Percentiles rank a stretch among this genome's conserved stretches.
phyloP scores from a whole-genome alignment of 2,797 vertebrate species.

The Bufotes viridis region DNA sequence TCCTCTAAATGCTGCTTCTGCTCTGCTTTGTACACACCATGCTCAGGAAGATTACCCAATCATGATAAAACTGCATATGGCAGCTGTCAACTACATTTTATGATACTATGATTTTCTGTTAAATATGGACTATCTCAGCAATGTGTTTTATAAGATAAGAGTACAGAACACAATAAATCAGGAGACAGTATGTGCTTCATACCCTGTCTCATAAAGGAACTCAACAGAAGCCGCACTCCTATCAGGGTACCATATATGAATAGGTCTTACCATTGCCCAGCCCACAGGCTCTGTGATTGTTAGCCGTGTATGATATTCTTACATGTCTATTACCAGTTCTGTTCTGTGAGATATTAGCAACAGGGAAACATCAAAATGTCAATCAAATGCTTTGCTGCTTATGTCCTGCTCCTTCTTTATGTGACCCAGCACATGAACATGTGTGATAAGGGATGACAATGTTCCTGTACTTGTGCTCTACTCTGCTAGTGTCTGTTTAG shows the following conservation, averaged over 20 bases:
- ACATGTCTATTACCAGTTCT: not conserved
- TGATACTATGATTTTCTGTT: not conserved
- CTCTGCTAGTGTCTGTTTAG: too few relatives aligned
- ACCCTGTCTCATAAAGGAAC: not conserved
- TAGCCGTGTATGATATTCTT: accelerated
- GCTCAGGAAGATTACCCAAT: not conserved
- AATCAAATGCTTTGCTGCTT: conserved; percentile 25
- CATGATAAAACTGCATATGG: not conserved
- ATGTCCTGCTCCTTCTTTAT: not conserved
- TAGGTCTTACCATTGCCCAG: not conserved
- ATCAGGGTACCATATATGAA: not conserved
- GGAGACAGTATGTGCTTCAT: not conserved
- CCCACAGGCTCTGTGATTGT: not conserved
- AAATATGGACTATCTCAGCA: not conserved
- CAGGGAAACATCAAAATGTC: not conserved
- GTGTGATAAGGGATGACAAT: not conserved
- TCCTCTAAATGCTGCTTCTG: too few relatives aligned
- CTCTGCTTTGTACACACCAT: not conserved
- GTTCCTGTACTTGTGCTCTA: too few relatives aligned
- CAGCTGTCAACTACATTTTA: not conserved
- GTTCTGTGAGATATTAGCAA: not conserved
- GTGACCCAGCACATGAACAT: not conserved
- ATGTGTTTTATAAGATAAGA: not conserved
- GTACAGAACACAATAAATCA: not conserved
- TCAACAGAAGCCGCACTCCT: conserved; percentile 28